Evolutionary conservation across 2,888 invertebrate species (phyloP).

Genomic region (Drosophila merina): DNA sequence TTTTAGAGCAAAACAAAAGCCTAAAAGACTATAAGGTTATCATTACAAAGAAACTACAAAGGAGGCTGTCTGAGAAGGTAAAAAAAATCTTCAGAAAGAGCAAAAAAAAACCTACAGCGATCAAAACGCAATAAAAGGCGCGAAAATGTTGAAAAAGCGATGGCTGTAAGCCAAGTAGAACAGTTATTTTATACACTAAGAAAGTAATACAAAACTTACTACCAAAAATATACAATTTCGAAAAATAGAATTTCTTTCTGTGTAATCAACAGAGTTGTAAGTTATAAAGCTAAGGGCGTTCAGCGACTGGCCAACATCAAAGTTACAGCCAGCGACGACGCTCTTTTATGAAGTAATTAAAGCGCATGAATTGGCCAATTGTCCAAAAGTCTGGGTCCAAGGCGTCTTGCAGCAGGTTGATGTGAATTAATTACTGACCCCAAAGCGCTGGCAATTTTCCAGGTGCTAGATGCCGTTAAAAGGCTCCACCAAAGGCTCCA

Average conservation of each 20-base stretch:
- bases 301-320: constrained; percentile 46
- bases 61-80: constrained; percentile 1
- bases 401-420: constrained; percentile 49
- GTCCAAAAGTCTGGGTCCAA: constrained; percentile 46
- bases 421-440: constrained; percentile 78
- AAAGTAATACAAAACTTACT: neutral
- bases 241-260: constrained; percentile 4
- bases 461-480: constrained; percentile 67
- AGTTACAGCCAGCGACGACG: constrained; percentile 19
- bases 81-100: constrained; percentile 11
- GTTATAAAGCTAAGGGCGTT: constrained; percentile 35
- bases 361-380: constrained; percentile 78
- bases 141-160: constrained; percentile 29
- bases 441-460: constrained; percentile 60
- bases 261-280: constrained; percentile 10
- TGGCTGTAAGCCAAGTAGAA: constrained; percentile 39
- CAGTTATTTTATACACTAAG: constrained; percentile 53
- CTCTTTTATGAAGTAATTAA: constrained; percentile 75
- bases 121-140: constrained; percentile 36
- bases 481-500: constrained; percentile 27
- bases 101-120: constrained; percentile 5
- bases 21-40: constrained; percentile 53
- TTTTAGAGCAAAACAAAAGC: constrained; percentile 7
- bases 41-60: constrained; percentile 57
- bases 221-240: neutral